Evolutionary conservation across 2,888 invertebrate genomes (phyloP), one percentile per base, ranked within the genome.

Genomic region (Dryocosmus kuriphilus): DNA sequence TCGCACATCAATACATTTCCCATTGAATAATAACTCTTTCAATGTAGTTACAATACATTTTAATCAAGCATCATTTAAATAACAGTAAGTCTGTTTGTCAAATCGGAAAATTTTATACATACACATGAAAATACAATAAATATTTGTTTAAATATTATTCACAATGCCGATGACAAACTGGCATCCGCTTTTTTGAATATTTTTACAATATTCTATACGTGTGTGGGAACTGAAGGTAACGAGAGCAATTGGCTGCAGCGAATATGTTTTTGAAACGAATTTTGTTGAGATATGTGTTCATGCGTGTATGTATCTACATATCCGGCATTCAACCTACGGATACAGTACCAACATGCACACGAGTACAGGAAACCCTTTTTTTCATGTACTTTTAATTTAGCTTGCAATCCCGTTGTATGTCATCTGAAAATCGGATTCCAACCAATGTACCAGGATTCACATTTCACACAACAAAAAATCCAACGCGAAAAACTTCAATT

Each of bases 261-360:
- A 67, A 67, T 67, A 41, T 67, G 65, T 67, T 67, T 67, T 67
- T 8, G 27, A 67, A 65, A 65, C 65, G 65, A 65, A 65, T 38
- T 65, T 65, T 67, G 22, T 41, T 67, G 65, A 41, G 27, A 27
- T 41, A 67, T 67, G 65, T 41, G 41, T 41, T 65, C 65, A 46
- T 41, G 41, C 41, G 38, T n/a, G n/a, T n/a, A n/a, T n/a, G n/a
- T 27, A 41, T 67, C 65, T 41, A 24, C 8, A 41, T 41, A 41
- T 24, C 35, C 41, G 41, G 41, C 41, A 67, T 67, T 67, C 24
- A 22, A 67, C 38, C 41, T 67, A 16, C 38, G 41, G 41, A 67
- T 67, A 24, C 46, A 67, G 19, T 41, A 38, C n/a, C 16, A 38
- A 14, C 22, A 32, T 63, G 32, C 35, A 65, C 6, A 41, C 65